Evolutionary conservation across 2,888 invertebrate genomes (phyloP).

Genomic region (Brenthis daphne): DNA sequence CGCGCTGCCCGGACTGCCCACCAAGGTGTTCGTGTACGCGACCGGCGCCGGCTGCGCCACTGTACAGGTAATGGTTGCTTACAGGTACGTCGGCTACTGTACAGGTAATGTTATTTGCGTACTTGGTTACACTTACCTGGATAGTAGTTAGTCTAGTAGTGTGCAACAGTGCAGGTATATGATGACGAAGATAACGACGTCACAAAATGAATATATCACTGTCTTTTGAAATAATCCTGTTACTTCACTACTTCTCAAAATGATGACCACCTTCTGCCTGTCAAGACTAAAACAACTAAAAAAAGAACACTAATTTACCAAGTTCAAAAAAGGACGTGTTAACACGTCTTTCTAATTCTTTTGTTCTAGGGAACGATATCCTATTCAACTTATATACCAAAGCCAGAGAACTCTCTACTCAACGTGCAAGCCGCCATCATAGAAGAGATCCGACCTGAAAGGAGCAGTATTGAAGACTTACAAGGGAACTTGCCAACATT

Average conservation of each 20-base stretch:
- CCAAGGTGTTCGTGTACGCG: slow-evolving; percentile 87
- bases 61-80: slow-evolving; percentile 75
- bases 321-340: background rate
- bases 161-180: no score
- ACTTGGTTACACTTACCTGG: no score
- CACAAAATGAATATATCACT: no score
- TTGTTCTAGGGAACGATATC: slow-evolving; percentile 80
- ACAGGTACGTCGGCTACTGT: no score
- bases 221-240: no score
- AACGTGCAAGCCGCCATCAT: slow-evolving; percentile 85
- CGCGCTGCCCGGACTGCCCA: slow-evolving; percentile 84
- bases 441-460: slow-evolving; percentile 84
- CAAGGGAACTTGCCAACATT: slow-evolving; percentile 85
- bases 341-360: background rate
- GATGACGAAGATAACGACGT: no score
- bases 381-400: slow-evolving; percentile 84
- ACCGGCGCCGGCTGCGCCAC: slow-evolving; percentile 87
- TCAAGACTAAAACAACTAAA: no score
- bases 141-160: no score
- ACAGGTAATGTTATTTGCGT: no score
- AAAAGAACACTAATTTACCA: background rate
- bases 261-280: no score
- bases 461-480: slow-evolving; percentile 84
- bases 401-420: slow-evolving; percentile 80
- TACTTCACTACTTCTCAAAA: no score